phyloP scores from a whole-genome alignment of 1,140 invertebrate species.

The Drosophila lowei region DNA sequence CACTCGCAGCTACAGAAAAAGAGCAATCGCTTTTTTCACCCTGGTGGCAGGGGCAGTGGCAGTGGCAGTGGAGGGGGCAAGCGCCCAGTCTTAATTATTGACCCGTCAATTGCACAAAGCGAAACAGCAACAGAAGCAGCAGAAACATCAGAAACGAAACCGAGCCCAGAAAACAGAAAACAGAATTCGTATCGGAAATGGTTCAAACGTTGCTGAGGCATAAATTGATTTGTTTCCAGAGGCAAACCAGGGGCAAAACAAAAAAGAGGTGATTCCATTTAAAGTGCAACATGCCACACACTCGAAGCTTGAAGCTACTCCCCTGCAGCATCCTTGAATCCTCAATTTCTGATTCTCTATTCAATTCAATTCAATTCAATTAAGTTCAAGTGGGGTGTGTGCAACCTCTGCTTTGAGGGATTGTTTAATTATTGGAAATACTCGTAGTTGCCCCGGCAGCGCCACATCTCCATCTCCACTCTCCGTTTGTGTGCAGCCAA shows the following conservation, averaged over 20 bases:
- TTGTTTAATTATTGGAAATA: conserved; percentile 81
- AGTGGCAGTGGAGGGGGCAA: conserved; percentile 9
- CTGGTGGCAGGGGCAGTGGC: background rate
- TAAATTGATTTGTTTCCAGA: conserved; percentile 70
- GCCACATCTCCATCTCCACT: background rate
- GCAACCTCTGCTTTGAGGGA: conserved; percentile 37
- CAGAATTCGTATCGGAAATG: conserved; percentile 63
- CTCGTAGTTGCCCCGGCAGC: conserved; percentile 17
- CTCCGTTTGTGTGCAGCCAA: conserved; percentile 22
- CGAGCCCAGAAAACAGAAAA: conserved; percentile 1
- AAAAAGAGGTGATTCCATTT: conserved; percentile 34
- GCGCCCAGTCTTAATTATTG: conserved; percentile 71
- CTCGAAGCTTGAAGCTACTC: conserved; percentile 47
- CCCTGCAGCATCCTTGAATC: background rate
- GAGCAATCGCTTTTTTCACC: too few relatives aligned
- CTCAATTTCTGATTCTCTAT: conserved; percentile 12
- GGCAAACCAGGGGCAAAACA: conserved; percentile 29
- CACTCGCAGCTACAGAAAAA: too few relatives aligned
- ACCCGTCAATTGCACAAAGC: conserved; percentile 82
- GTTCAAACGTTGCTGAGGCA: conserved; percentile 74
- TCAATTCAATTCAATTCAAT: conserved; percentile 39
- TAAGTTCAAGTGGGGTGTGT: conserved; percentile 25
- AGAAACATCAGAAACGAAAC: background rate
- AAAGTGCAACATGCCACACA: conserved; percentile 34
- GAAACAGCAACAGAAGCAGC: conserved; percentile 43